These are phyloP conservation scores for Xiphophorus hellerii DNA, from an alignment of 2,113 vertebrate genomes.

Conservation along the genomic window DNA sequence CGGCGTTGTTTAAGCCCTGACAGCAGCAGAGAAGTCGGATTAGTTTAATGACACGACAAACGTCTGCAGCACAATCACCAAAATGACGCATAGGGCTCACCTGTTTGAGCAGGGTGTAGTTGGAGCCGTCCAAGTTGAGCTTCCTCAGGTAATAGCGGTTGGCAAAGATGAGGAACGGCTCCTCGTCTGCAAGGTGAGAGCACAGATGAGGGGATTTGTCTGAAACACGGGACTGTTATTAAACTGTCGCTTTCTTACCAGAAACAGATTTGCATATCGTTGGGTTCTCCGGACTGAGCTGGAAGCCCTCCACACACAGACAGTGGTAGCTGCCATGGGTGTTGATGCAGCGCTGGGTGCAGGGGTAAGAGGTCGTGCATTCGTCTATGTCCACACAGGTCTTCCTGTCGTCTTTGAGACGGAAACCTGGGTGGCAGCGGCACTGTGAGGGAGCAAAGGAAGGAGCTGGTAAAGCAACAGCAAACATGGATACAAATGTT, in stretches of 20 bases:
- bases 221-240: slow-evolving; percentile 1
- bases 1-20: slow-evolving; percentile 96
- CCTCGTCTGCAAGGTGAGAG: slow-evolving; percentile 83
- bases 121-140: slow-evolving; percentile 93
- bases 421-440: slow-evolving; percentile 91
- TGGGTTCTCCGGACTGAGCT: slow-evolving; percentile 83
- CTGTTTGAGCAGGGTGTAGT: slow-evolving; percentile 98
- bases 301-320: slow-evolving; percentile 91
- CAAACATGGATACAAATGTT: neutral
- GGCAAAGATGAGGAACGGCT: slow-evolving; percentile 96
- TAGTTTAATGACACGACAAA: slow-evolving; percentile 18
- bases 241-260: slow-evolving; percentile 75
- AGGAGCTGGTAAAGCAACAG: slow-evolving; percentile 38
- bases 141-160: slow-evolving; percentile 98
- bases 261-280: slow-evolving; percentile 95
- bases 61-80: neutral
- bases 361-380: slow-evolving; percentile 94
- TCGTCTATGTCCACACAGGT: slow-evolving; percentile 93
- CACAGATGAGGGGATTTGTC: slow-evolving; percentile 24
- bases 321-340: slow-evolving; percentile 95
- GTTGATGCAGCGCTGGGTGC: slow-evolving; percentile 96
- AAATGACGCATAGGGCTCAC: slow-evolving; percentile 67
- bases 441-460: slow-evolving; percentile 82
- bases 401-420: slow-evolving; percentile 93
- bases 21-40: slow-evolving; percentile 19